Evolutionary conservation across 2,888 invertebrate genomes (phyloP).

Genomic region (Argyresthia albistria): DNA sequence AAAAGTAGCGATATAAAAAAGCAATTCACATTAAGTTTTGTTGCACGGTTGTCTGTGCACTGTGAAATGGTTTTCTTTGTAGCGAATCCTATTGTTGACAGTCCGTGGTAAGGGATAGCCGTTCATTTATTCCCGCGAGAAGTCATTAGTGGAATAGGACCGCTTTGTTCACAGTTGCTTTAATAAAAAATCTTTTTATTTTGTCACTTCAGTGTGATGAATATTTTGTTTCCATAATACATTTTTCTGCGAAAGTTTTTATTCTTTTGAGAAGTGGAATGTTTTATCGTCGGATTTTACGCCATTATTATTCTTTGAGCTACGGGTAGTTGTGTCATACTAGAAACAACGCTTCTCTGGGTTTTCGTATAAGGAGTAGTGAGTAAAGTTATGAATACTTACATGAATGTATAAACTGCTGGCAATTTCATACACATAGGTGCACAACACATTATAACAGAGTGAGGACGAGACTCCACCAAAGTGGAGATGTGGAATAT

Average conservation of each 20-base stretch:
- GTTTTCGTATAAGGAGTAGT: background rate
- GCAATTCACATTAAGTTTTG: too few species aligned
- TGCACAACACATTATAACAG: too few species aligned
- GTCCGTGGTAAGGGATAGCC: background rate
- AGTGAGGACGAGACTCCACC: too few species aligned
- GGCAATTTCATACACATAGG: too few species aligned
- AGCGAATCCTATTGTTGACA: background rate
- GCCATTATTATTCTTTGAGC: background rate
- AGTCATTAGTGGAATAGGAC: conserved; percentile 41
- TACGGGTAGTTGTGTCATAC: background rate
- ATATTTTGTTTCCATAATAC: background rate
- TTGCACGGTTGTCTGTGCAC: background rate
- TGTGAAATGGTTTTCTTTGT: background rate
- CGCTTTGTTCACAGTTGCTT: conserved; percentile 31
- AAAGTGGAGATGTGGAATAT: too few species aligned
- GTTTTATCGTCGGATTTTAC: too few species aligned
- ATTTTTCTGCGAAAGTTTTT: background rate
- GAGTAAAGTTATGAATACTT: background rate
- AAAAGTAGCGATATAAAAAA: too few species aligned
- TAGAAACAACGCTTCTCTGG: background rate
- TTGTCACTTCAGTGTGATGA: conserved; percentile 8
- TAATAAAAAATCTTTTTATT: conserved; percentile 29
- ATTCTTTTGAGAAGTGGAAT: background rate
- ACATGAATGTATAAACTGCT: too few species aligned
- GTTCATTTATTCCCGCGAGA: background rate